Base-by-base conservation (phyloP, 2,797 vertebrate genomes). In the Sebastes vulpes region DNA sequence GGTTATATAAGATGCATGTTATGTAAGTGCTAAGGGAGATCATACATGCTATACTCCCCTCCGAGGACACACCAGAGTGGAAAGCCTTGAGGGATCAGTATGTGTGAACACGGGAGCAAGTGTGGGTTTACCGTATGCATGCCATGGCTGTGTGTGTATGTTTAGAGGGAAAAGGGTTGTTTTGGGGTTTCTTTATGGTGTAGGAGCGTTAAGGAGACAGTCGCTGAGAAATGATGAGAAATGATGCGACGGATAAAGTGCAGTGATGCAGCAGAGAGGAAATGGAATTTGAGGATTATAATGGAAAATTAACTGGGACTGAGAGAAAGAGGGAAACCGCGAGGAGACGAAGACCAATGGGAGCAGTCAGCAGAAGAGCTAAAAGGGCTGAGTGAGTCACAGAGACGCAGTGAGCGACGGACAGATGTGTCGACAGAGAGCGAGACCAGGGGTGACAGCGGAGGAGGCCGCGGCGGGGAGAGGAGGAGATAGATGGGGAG, bases 251-350 rank as follows among this genome's bases (percentile, higher is more conserved):
- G 21, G 38, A 74, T 73, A 60, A 75, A 79, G 65, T 60, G 71
- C 56, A 79, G 25, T 31, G 75, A 83, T 76, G 74, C 76, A 86
- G 70, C 63, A 46, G 42, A 77, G 56, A 26, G 58, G 56, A 79
- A 88, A 87, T 75, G 26, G 76, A 72, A 75, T 82, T 71, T 79
- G 64, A 79, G 81, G 77, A 89, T 86, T 77, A 67, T 63, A 65
- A 25, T 46, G 21, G 31, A 79, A 74, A 84, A 79, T 56, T 21
- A 81, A 50, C 48, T 21, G 52, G 25, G 82, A 50, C n/a, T 21
- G 52, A 64, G 61, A 64, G 67, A 74, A 63, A 16, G 1, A 10
- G 1, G 48, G 6, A 66, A 78, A 29, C 23, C 23, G 9, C 10
- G 64, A 75, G 54, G 28, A 66, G 65, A 86, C 77, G 82, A 57